phyloP scores from a whole-genome alignment of 2,888 invertebrate genomes.

The Amiota communis region DNA sequence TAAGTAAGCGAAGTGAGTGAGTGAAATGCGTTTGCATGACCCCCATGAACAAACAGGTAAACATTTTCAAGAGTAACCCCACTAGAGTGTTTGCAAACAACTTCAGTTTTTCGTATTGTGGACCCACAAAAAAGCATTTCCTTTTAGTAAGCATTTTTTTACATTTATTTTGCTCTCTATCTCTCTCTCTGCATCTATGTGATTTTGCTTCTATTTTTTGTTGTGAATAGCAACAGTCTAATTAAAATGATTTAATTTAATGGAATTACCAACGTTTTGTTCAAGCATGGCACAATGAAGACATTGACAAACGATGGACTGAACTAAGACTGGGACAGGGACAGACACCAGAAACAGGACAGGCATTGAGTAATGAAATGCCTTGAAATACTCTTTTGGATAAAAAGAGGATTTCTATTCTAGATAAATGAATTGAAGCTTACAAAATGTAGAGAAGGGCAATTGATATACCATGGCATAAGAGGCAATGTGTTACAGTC shows the following conservation, averaged over 20 bases:
- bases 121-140: no score
- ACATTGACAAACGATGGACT: not conserved
- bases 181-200: not conserved
- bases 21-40: not conserved
- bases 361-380: no score
- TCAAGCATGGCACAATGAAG: not conserved
- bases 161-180: no score
- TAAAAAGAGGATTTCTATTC: no score
- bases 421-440: no score
- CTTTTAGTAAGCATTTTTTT: no score
- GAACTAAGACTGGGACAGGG: no score
- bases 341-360: no score
- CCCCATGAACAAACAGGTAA: constrained; percentile 8
- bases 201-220: not conserved
- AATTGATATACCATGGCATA: no score
- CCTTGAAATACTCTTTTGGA: no score
- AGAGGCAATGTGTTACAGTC: not conserved
- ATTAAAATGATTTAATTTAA: constrained; percentile 30
- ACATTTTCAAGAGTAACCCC: constrained; percentile 9
- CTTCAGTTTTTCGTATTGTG: not conserved
- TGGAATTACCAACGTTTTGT: constrained; percentile 10
- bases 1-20: no score
- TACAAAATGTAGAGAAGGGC: no score
- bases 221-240: constrained; percentile 11
- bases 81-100: constrained; percentile 10